Evolutionary conservation across 2,113 vertebrate genomes (phyloP).

Genomic region (Todiramphus chloris): DNA sequence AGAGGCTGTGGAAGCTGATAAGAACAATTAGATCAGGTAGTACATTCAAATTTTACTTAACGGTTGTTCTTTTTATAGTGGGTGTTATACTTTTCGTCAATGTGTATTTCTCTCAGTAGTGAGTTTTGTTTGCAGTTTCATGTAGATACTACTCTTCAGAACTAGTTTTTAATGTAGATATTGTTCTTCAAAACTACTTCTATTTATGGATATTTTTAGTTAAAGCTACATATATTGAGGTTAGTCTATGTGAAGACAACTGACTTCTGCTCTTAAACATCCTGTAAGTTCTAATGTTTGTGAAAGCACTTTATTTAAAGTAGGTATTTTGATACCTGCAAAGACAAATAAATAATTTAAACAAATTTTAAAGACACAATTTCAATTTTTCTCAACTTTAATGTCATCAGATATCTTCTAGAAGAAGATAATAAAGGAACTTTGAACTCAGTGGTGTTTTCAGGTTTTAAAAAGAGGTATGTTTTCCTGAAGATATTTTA

Average conservation of each 20-base stretch:
- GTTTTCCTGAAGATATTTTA: not conserved
- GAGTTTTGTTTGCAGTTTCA: not conserved
- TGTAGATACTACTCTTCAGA: not conserved
- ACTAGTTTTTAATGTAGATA: not conserved
- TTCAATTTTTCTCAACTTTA: not conserved
- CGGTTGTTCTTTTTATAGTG: not conserved
- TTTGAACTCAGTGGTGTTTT: not conserved
- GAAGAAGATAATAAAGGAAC: not conserved
- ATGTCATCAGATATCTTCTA: not conserved
- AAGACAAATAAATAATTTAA: not conserved
- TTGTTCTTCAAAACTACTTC: not conserved
- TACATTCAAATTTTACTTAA: not conserved
- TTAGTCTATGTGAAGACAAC: not conserved
- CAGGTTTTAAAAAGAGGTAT: not conserved
- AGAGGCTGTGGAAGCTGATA: not conserved
- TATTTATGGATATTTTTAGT: not conserved
- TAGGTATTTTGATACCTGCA: not conserved
- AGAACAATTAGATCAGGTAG: not conserved
- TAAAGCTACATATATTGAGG: not conserved
- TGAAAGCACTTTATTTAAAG: not conserved
- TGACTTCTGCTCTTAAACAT: not conserved
- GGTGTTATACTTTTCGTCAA: not conserved
- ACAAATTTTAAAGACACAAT: not conserved
- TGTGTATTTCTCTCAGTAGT: not conserved
- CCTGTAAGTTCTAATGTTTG: not conserved